A percentile compares a stretch with the other conserved stretches of the same genome.
Conservation (phyloP, 2,888 invertebrate species). For the Nematopogon swammerdamellus region DNA sequence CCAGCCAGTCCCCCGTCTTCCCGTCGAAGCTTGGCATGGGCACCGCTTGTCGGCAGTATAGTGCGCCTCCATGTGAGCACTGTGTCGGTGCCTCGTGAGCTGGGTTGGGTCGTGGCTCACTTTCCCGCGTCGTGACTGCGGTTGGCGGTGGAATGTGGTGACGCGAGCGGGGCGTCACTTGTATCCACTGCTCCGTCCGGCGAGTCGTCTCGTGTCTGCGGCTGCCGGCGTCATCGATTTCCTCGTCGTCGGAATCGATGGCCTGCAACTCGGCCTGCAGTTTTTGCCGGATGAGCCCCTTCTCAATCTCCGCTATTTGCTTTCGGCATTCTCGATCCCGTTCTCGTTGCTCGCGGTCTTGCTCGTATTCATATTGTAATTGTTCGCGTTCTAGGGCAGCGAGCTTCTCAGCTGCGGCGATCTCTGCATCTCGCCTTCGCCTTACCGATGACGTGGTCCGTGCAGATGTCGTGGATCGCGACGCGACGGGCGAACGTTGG, state of each 20-base stretch:
- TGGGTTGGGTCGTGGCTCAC: neutral
- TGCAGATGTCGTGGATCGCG: no score
- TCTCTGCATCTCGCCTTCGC: neutral
- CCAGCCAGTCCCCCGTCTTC: neutral
- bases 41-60: neutral
- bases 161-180: neutral
- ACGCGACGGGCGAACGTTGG: no score
- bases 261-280: neutral
- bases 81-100: neutral
- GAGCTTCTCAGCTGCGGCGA: neutral
- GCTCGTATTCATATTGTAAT: no score
- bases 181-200: neutral
- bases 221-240: neutral
- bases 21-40: neutral
- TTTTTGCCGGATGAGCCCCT: neutral
- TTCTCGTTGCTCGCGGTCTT: no score
- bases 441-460: no score
- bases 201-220: neutral
- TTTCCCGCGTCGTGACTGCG: constrained; percentile 1
- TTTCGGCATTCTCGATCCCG: no score
- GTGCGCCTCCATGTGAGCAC: neutral
- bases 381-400: neutral
- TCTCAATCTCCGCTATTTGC: neutral
- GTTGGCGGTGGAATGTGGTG: constrained; percentile 2
- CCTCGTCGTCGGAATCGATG: neutral